Conservation (phyloP, 2,888 invertebrate genomes). For the Mycalesis mineus region DNA sequence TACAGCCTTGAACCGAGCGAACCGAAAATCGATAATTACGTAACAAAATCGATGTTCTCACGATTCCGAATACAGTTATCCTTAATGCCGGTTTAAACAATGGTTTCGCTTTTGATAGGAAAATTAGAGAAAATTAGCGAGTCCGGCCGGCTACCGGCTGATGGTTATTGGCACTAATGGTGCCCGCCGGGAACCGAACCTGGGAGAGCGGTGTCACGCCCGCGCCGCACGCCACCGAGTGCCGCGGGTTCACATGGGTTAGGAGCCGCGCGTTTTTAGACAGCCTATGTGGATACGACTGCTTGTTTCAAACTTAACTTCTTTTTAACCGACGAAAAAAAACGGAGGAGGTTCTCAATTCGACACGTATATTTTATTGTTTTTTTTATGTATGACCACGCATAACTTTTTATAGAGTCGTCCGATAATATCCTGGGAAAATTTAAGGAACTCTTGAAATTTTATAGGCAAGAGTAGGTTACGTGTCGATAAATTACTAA, state of each 20-base stretch:
- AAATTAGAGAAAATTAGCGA: slow-evolving; percentile 77
- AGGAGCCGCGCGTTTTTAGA: slow-evolving; percentile 28
- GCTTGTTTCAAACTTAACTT: neutral
- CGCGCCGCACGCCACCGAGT: slow-evolving; percentile 52
- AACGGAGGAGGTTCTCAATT: too few relatives aligned
- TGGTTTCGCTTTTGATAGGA: slow-evolving; percentile 73
- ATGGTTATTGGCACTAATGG: slow-evolving; percentile 73
- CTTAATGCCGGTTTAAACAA: slow-evolving; percentile 60
- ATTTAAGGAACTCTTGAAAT: too few relatives aligned
- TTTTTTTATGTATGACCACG: too few relatives aligned
- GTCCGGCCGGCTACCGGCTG: slow-evolving; percentile 67
- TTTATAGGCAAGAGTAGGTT: too few relatives aligned
- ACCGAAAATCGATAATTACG: slow-evolving; percentile 56
- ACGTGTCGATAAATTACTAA: too few relatives aligned
- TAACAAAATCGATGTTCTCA: slow-evolving; percentile 62
- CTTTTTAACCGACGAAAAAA: neutral
- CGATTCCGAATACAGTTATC: slow-evolving; percentile 61
- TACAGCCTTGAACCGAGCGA: slow-evolving; percentile 46
- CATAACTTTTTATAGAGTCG: too few relatives aligned
- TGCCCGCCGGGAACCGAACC: slow-evolving; percentile 68
- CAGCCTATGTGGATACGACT: slow-evolving; percentile 11
- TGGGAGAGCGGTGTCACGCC: slow-evolving; percentile 61
- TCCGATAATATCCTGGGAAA: too few relatives aligned
- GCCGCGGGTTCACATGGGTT: slow-evolving; percentile 52
- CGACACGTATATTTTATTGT: too few relatives aligned